Conservation (phyloP, 2,113 vertebrate species). For the Sitta europaea region DNA sequence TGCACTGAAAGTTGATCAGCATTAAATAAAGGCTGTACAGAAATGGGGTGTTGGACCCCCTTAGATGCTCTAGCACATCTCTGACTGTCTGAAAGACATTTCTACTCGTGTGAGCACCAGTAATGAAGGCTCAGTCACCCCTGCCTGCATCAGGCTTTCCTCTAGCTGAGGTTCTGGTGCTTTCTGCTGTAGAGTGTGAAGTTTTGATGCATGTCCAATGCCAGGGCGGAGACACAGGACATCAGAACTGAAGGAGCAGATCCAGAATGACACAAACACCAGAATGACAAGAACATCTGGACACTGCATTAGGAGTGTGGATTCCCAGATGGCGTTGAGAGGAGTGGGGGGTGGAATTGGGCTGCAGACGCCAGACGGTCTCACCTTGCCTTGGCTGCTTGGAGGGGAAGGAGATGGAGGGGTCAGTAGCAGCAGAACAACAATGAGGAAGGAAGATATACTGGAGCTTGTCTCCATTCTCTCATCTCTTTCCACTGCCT, state of each 20-base stretch:
- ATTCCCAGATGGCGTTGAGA: conserved; percentile 30
- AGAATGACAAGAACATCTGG: conserved; percentile 38
- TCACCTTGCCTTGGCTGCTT: conserved; percentile 34
- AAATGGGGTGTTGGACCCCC: neutral
- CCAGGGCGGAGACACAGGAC: neutral
- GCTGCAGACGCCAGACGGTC: conserved; percentile 20
- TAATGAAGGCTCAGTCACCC: neutral
- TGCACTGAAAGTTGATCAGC: neutral
- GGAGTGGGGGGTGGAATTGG: neutral
- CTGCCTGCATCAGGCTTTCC: neutral
- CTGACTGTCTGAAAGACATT: neutral
- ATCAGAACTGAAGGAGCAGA: conserved; percentile 4
- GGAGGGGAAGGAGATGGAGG: neutral
- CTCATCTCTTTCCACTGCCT: conserved; percentile 24
- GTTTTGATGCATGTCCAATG: neutral
- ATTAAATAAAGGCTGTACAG: neutral
- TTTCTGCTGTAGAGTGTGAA: neutral
- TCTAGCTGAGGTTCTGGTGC: neutral
- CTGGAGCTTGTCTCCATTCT: conserved; percentile 27
- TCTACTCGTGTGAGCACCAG: neutral
- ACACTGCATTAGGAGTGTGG: conserved; percentile 8
- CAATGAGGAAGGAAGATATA: conserved; percentile 40
- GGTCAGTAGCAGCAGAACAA: conserved; percentile 22
- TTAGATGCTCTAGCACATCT: neutral
- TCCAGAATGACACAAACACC: conserved; percentile 2